Evolutionary conservation across 1,140 invertebrate species (phyloP).

Genomic region (Battus philenor): DNA sequence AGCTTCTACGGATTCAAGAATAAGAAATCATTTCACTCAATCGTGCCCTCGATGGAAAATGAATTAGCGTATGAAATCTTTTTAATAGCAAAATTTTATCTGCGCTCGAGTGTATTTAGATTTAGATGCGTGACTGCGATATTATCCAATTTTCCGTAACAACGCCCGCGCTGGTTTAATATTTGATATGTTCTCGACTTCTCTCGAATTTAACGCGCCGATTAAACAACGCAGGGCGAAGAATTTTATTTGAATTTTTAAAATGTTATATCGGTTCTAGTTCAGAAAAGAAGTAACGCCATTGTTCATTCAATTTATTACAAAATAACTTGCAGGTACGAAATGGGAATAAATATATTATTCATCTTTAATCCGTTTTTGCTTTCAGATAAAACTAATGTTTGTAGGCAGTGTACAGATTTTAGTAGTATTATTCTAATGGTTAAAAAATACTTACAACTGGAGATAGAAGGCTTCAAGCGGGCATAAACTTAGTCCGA

Average conservation of each 20-base stretch:
- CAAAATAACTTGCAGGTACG: slow-evolving; percentile 16
- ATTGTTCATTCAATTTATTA: slow-evolving; percentile 46
- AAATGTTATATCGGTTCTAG: slow-evolving; percentile 72
- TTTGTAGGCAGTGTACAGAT: too few species aligned
- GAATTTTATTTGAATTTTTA: slow-evolving; percentile 74
- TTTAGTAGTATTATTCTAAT: too few species aligned
- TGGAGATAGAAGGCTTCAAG: too few species aligned
- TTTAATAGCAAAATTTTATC: slow-evolving; percentile 41
- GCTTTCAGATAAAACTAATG: too few species aligned
- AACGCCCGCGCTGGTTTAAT: slow-evolving; percentile 63
- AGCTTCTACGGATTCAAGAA: slow-evolving; percentile 52
- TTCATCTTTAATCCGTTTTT: too few species aligned
- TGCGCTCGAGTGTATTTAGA: slow-evolving; percentile 48
- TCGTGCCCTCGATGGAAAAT: slow-evolving; percentile 51
- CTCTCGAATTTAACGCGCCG: slow-evolving; percentile 72
- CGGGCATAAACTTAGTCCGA: too few species aligned
- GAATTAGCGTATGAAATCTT: slow-evolving; percentile 39
- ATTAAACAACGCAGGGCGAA: slow-evolving; percentile 71
- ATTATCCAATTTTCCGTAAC: slow-evolving; percentile 71
- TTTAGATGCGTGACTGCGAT: slow-evolving; percentile 64
- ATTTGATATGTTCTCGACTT: slow-evolving; percentile 74
- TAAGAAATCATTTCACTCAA: slow-evolving; percentile 53
- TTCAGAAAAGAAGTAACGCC: slow-evolving; percentile 42
- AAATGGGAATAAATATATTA: slow-evolving; percentile 8
- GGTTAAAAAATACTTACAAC: too few species aligned